These are phyloP conservation scores for Sceloporus undulatus DNA, from an alignment of 2,113 vertebrate species.

Conservation along the genomic window DNA sequence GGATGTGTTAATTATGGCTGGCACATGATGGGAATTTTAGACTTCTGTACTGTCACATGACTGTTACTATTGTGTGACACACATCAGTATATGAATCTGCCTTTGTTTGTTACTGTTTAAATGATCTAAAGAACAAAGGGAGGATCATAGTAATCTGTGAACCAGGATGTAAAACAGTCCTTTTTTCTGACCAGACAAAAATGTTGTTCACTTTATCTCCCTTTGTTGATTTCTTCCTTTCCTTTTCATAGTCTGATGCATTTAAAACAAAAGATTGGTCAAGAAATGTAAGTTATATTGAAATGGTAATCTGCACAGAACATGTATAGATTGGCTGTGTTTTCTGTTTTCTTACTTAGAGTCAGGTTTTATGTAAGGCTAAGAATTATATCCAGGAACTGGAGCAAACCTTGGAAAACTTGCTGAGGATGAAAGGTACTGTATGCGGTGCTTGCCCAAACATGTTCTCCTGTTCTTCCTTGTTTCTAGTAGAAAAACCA, in stretches of 20 bases:
- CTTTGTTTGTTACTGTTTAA: not conserved
- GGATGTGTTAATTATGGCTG: not conserved
- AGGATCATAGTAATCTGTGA: slow-evolving; percentile 33
- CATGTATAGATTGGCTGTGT: slow-evolving; percentile 46
- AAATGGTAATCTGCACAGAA: slow-evolving; percentile 37
- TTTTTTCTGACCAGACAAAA: not conserved
- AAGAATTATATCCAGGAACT: slow-evolving; percentile 81
- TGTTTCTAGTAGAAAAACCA: slow-evolving; percentile 39
- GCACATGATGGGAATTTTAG: not conserved
- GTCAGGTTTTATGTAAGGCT: slow-evolving; percentile 83
- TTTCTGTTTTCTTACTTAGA: slow-evolving; percentile 77
- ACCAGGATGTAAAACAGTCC: slow-evolving; percentile 15
- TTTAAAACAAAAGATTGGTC: slow-evolving; percentile 27
- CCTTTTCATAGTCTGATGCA: slow-evolving; percentile 21
- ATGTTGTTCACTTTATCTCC: slow-evolving; percentile 28
- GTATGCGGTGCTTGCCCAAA: slow-evolving; percentile 40
- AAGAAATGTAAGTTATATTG: slow-evolving; percentile 31
- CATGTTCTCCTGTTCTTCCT: not conserved
- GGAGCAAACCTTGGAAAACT: slow-evolving; percentile 79
- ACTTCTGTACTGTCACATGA: not conserved
- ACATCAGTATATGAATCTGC: not conserved
- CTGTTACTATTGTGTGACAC: not conserved
- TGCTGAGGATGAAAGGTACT: slow-evolving; percentile 86
- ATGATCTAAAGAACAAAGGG: slow-evolving; percentile 10
- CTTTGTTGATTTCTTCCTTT: slow-evolving; percentile 32